Base-by-base conservation (phyloP, 2,113 vertebrate species). In the Polyodon spathula region DNA sequence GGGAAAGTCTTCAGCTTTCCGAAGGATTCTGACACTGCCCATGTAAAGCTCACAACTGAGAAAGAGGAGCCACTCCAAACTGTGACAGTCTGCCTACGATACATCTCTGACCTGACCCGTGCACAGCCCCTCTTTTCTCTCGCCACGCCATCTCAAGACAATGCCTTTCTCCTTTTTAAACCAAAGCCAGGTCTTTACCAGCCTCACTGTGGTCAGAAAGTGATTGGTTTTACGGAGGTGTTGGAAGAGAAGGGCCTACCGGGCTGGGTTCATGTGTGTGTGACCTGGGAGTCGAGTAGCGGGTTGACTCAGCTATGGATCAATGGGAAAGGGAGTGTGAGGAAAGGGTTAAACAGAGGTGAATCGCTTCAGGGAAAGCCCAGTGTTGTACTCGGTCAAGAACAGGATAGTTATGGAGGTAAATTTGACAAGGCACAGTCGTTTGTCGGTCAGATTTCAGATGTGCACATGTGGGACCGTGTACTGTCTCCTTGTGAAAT, bases 301-400 rank as follows among this genome's bases (percentile, higher is more conserved):
- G 70, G 62, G 0, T 5, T 76, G 2, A 51, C 27, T 44, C 73
- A 76, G 63, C 7, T 76, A 64, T 80, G 73, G 68, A 10, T 80
- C n/a, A 66, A 79, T 8, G 66, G 62, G 38, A 74, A 63, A 63
- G 79, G 53, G 2, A 66, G 63, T 11, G 42, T 68, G 39, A 71
- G 61, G 52, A 74, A 65, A 57, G 71, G 57, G n/a, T 6, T 76
- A 8, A 10, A 42, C 6, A 17, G 16, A 6, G 68, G 63, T 6
- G 8, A 3, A 2, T 2, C 63, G 27, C 44, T 76, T 40, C 61
- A 1, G 4, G 66, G 60, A 59, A 1, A 0, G 0, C 58, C 69
- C 3, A 64, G 6, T n/a, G 39, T 59, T 43, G 58, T 73, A 27
- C 40, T 76, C 40, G 75, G 71, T 37, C 71, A 79, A 17, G 70